Conservation (phyloP, 2,888 invertebrate genomes). For the Hydrotaea cyrtoneurina region DNA sequence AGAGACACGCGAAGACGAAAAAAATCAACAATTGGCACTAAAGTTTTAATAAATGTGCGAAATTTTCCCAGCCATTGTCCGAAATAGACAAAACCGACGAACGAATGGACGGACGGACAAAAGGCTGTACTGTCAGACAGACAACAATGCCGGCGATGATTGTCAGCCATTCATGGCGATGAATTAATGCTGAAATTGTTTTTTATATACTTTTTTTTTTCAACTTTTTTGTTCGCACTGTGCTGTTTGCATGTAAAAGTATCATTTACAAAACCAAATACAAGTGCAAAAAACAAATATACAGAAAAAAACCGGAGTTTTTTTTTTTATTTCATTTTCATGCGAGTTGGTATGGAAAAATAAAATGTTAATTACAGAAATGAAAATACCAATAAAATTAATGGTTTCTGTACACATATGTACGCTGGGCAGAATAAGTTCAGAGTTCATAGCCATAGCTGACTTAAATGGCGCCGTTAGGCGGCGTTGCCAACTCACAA, state of each 20-base stretch:
- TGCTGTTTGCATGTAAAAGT: conserved; percentile 53
- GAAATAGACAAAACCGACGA: neutral
- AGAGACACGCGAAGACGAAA: conserved; percentile 39
- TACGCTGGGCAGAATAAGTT: too few relatives aligned
- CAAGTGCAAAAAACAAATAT: neutral
- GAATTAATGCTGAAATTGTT: conserved; percentile 40
- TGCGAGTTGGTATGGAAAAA: neutral
- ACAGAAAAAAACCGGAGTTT: neutral
- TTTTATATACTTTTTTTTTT: neutral
- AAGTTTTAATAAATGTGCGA: conserved; percentile 64
- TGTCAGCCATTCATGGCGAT: conserved; percentile 28
- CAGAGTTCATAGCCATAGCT: too few relatives aligned
- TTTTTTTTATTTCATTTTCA: too few relatives aligned
- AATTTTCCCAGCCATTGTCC: conserved; percentile 61
- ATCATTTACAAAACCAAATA: conserved; percentile 51
- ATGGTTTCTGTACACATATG: too few relatives aligned
- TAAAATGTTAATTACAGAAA: too few relatives aligned
- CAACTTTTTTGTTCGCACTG: neutral
- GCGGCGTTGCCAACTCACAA: too few relatives aligned
- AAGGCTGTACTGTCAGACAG: neutral
- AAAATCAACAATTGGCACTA: conserved; percentile 12
- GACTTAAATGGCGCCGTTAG: too few relatives aligned
- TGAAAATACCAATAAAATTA: too few relatives aligned
- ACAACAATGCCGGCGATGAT: conserved; percentile 48
- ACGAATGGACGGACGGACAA: neutral